A percentile compares a stretch with the other conserved stretches of the same genome.
Conservation (phyloP, 1,140 invertebrate genomes). For the Limonius californicus region DNA sequence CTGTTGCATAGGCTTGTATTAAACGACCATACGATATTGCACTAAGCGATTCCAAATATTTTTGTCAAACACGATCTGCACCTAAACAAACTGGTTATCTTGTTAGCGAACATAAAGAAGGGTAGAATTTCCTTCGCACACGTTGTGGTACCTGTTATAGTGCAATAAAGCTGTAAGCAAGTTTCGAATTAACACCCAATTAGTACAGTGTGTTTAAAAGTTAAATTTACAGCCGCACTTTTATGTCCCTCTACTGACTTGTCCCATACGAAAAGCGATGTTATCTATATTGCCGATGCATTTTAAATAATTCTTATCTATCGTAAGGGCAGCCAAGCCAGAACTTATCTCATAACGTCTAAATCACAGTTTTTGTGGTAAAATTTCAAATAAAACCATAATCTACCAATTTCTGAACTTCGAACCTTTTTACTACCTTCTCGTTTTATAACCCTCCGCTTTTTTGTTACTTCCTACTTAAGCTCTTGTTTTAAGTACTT, state of each 20-base stretch:
- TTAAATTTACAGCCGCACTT: not conserved
- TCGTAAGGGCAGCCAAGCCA: not conserved
- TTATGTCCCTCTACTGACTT: conserved; percentile 1
- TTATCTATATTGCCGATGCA: not conserved
- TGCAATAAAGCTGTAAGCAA: not conserved
- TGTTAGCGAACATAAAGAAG: not conserved
- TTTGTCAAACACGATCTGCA: too few relatives aligned
- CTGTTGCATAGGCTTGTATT: too few relatives aligned
- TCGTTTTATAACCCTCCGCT: not conserved
- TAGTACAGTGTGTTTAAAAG: not conserved
- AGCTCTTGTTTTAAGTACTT: conserved; percentile 1
- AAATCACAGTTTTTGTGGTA: conserved; percentile 2
- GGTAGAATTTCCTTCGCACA: not conserved
- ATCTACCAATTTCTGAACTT: not conserved
- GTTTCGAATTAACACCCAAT: not conserved
- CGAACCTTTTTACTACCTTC: not conserved
- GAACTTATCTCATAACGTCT: not conserved
- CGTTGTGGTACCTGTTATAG: not conserved
- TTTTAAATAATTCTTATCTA: conserved; percentile 8
- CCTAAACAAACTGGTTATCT: not conserved
- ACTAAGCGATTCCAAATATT: too few relatives aligned
- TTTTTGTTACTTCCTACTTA: not conserved
- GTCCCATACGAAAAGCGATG: not conserved
- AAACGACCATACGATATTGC: too few relatives aligned
- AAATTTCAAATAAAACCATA: not conserved